Evolutionary conservation across 2,113 vertebrate genomes (phyloP), one percentile per base, ranked within the genome.

Genomic region (Phylloscopus trochiloides): DNA sequence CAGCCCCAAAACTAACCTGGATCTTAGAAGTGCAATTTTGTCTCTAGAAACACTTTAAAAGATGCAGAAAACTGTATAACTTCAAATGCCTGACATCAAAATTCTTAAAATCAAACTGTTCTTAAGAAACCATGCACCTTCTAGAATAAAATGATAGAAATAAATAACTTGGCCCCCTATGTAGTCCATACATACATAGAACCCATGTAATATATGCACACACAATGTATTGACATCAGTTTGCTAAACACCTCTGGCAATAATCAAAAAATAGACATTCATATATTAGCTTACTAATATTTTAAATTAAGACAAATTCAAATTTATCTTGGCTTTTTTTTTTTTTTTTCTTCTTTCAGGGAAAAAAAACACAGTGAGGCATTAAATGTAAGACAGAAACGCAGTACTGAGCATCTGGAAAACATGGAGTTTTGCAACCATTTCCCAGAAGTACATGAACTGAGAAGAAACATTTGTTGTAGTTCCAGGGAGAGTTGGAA

Each of bases 391-490:
- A 74, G 63, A 38, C 34, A 77, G 43, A 36, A 95, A 84, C 31
- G 51, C 55, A 75, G 48, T 57, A 89, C 17, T 63, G 87, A 74
- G 73, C 52, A 95, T 70, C 55, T 94, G 68, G 83, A 58, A 86
- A 92, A 94, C 89, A 91, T 75, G 75, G 63, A 62, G 1, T 81
- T 93, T 94, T 95, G 86, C 51, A 91, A 84, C 28, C 14, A 87
- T 89, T 94, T 89, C 91, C 63, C 88, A 89, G 36, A 95, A 68
- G 91, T 84, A 38, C 48, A 81, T 17, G 83, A 91, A 94, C 76
- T 67, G 51, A 89, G 68, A 89, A 86, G 59, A 96, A 95, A 95
- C 52, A 87, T 81, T 94, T 94, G 43, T 91, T 94, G 68, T 78
- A 74, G 57, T 74, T 97, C 83, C 57, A 94, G 40, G 3, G 76